Evolutionary conservation across 2,888 invertebrate genomes (phyloP).

Genomic region (Cantharis flavilabris): DNA sequence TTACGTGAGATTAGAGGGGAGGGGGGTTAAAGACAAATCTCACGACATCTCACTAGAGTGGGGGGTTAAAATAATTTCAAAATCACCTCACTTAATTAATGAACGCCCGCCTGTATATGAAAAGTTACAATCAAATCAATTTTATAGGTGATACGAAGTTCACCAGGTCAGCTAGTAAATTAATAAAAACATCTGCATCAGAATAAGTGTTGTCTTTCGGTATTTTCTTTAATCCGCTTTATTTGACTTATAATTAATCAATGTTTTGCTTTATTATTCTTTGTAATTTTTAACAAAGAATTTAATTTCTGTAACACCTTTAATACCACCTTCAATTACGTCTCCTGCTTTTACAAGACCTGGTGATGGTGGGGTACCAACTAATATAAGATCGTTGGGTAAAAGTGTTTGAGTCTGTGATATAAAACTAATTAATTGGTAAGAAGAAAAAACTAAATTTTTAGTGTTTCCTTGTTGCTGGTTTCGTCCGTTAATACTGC

Average conservation of each 20-base stretch:
- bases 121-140: too few species aligned
- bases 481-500: conserved; percentile 63
- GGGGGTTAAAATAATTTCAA: too few species aligned
- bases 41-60: too few species aligned
- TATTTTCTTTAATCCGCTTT: too few species aligned
- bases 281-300: conserved; percentile 45
- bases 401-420: conserved; percentile 73
- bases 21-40: too few species aligned
- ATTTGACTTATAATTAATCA: background rate
- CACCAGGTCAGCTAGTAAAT: too few species aligned
- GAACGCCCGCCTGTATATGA: too few species aligned
- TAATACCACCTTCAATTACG: conserved; percentile 65
- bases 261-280: background rate
- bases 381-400: conserved; percentile 73
- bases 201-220: too few species aligned
- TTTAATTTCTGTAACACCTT: conserved; percentile 51
- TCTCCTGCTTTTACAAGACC: conserved; percentile 68
- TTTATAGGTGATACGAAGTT: too few species aligned
- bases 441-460: conserved; percentile 70
- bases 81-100: too few species aligned
- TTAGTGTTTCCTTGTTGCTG: conserved; percentile 67
- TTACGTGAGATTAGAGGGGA: too few species aligned
- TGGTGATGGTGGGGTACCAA: conserved; percentile 74
- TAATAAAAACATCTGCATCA: too few species aligned
- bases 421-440: conserved; percentile 67